Percentiles rank a stretch among this genome's conserved stretches.
These are phyloP conservation scores for Mycogona germanica DNA, from an alignment of 2,888 invertebrate genomes.

Conservation along the genomic window DNA sequence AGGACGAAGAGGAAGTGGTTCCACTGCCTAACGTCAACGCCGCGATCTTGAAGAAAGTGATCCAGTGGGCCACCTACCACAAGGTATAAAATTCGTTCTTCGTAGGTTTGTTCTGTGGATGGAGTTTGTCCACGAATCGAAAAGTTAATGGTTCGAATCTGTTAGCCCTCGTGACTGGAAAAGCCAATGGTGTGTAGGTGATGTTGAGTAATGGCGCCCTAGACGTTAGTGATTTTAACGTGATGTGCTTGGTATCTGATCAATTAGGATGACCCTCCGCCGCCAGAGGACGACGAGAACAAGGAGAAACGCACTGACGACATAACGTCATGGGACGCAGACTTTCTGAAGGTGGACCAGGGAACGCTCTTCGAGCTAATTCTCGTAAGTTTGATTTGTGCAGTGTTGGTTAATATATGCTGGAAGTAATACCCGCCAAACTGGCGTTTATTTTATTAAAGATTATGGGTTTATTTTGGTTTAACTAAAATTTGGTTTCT, in stretches of 20 bases:
- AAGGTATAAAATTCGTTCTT: slow-evolving; percentile 43
- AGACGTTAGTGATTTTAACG: neutral
- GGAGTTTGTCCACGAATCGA: neutral
- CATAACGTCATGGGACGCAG: slow-evolving; percentile 98
- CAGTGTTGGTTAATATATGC: neutral
- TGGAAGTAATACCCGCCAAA: neutral
- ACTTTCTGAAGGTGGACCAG: slow-evolving; percentile 96
- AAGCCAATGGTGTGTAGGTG: too few relatives aligned
- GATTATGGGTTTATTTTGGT: too few relatives aligned
- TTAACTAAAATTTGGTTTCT: neutral
- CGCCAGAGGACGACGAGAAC: slow-evolving; percentile 93
- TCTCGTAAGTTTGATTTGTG: slow-evolving; percentile 38
- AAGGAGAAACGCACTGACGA: slow-evolving; percentile 98
- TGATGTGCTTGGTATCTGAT: neutral
- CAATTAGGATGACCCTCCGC: slow-evolving; percentile 69
- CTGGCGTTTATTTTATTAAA: neutral
- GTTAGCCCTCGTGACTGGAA: too few relatives aligned
- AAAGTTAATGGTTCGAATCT: too few relatives aligned
- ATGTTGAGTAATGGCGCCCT: neutral
- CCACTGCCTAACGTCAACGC: slow-evolving; percentile 96
- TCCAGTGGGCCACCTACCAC: slow-evolving; percentile 86
- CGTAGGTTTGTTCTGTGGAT: neutral
- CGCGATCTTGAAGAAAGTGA: slow-evolving; percentile 83
- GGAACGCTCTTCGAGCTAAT: slow-evolving; percentile 93
- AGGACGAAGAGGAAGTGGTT: slow-evolving; percentile 86